phyloP scores from a whole-genome alignment of 1,140 invertebrate species.

The Aphaenogaster ashmeadi region DNA sequence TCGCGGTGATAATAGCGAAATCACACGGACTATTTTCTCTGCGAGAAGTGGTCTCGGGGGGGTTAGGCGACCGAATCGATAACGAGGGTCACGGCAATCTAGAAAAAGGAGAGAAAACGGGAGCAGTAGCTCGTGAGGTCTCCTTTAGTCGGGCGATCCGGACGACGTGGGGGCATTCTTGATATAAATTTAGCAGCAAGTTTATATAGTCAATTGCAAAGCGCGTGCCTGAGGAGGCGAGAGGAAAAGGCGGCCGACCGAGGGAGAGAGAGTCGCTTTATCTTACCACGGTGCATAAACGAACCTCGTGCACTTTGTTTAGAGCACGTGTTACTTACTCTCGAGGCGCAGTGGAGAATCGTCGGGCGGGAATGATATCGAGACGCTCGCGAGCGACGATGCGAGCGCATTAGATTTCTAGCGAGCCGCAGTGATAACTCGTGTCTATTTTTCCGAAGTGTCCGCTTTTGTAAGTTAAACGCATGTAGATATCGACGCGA shows the following conservation, averaged over 20 bases:
- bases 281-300: slow-evolving; percentile 39
- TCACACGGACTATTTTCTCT: slow-evolving; percentile 27
- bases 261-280: neutral
- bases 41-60: slow-evolving; percentile 32
- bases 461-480: slow-evolving; percentile 78
- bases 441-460: slow-evolving; percentile 74
- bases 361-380: slow-evolving; percentile 9
- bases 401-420: slow-evolving; percentile 34
- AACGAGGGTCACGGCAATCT: slow-evolving; percentile 9
- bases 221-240: slow-evolving; percentile 45
- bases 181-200: slow-evolving; percentile 62
- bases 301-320: slow-evolving; percentile 63
- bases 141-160: slow-evolving; percentile 28
- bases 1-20: neutral
- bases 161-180: slow-evolving; percentile 51
- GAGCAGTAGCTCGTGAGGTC: slow-evolving; percentile 8
- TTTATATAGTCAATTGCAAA: slow-evolving; percentile 73
- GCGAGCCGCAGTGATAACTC: slow-evolving; percentile 44
- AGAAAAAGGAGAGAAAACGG: slow-evolving; percentile 8
- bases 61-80: slow-evolving; percentile 23
- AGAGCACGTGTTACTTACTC: slow-evolving; percentile 69
- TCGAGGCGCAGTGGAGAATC: slow-evolving; percentile 41
- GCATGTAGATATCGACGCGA: slow-evolving; percentile 74
- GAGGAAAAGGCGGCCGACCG: neutral
- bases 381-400: neutral